Conservation (phyloP, 2,888 invertebrate species). For the Xylota sylvarum region DNA sequence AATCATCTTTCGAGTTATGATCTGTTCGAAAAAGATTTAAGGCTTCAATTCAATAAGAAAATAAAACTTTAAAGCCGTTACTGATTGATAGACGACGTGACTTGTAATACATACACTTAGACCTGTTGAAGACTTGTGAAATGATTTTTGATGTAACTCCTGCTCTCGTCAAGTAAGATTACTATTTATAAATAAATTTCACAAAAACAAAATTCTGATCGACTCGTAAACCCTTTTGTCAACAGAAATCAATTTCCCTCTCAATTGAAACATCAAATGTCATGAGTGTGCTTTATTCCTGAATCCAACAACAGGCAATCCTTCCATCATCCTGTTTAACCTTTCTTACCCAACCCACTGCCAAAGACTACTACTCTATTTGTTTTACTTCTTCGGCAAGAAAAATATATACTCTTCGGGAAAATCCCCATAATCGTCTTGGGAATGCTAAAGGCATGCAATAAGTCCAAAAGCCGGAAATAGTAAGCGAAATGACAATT, state of each 20-base stretch:
- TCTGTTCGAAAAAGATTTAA: too few species aligned
- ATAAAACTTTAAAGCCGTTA: too few species aligned
- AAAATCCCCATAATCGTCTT: conserved; percentile 45
- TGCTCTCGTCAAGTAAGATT: too few species aligned
- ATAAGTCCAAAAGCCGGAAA: conserved; percentile 68
- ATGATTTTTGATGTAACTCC: too few species aligned
- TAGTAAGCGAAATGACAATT: conserved; percentile 63
- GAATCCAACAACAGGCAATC: not conserved
- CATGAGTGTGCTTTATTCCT: not conserved
- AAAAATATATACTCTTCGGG: conserved; percentile 2
- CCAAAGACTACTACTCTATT: not conserved
- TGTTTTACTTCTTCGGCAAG: not conserved
- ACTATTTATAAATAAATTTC: too few species aligned
- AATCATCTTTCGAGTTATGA: too few species aligned
- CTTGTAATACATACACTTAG: too few species aligned
- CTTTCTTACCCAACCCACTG: not conserved
- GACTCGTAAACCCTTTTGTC: not conserved
- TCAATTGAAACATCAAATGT: conserved; percentile 6
- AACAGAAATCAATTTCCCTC: not conserved
- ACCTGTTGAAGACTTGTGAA: too few species aligned
- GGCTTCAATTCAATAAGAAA: too few species aligned
- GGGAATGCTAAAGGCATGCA: conserved; percentile 46
- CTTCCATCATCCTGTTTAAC: not conserved
- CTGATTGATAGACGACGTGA: too few species aligned
- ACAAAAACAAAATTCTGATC: not conserved